Percentiles rank a stretch among this genome's conserved stretches.
These are phyloP conservation scores for Drosophila helvetica DNA, from an alignment of 2,888 invertebrate genomes.

Conservation along the genomic window DNA sequence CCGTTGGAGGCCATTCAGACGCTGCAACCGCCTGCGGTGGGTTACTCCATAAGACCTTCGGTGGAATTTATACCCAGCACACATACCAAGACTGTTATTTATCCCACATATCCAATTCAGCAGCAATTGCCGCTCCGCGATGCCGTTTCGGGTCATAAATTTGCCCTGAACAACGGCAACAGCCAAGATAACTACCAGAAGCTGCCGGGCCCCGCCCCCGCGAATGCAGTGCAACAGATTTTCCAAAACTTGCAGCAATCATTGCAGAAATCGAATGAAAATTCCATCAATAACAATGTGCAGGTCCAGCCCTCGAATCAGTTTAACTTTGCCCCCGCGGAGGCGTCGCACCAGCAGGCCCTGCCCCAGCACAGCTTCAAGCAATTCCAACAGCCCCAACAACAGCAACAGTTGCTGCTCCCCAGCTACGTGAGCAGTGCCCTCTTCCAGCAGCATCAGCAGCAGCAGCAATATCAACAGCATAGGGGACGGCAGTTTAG, in stretches of 20 bases:
- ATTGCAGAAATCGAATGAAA: constrained; percentile 70
- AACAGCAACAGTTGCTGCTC: constrained; percentile 67
- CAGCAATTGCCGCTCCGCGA: constrained; percentile 86
- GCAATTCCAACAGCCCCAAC: constrained; percentile 72
- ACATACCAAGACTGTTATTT: constrained; percentile 72
- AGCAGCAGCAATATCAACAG: constrained; percentile 72
- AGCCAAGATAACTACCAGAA: constrained; percentile 57
- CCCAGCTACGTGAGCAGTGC: constrained; percentile 74
- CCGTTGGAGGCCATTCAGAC: constrained; percentile 66
- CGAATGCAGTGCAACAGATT: constrained; percentile 78
- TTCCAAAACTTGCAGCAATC: constrained; percentile 79
- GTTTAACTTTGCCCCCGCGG: constrained; percentile 78
- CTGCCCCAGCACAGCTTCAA: constrained; percentile 77
- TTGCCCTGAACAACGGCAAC: constrained; percentile 58
- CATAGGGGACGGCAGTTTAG: constrained; percentile 85
- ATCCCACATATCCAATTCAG: constrained; percentile 82
- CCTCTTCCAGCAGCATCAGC: constrained; percentile 45
- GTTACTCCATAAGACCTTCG: constrained; percentile 82
- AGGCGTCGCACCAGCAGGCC: constrained; percentile 73
- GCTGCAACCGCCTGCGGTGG: constrained; percentile 71
- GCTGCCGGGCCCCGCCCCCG: constrained; percentile 48
- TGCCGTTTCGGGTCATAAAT: constrained; percentile 84
- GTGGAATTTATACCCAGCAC: constrained; percentile 83
- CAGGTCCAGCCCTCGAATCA: constrained; percentile 82
- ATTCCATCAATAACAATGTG: constrained; percentile 56